These are phyloP conservation scores for Pocillopora grandis DNA, from an alignment of 92 coral and sea anemone genomes.

Conservation along the genomic window DNA sequence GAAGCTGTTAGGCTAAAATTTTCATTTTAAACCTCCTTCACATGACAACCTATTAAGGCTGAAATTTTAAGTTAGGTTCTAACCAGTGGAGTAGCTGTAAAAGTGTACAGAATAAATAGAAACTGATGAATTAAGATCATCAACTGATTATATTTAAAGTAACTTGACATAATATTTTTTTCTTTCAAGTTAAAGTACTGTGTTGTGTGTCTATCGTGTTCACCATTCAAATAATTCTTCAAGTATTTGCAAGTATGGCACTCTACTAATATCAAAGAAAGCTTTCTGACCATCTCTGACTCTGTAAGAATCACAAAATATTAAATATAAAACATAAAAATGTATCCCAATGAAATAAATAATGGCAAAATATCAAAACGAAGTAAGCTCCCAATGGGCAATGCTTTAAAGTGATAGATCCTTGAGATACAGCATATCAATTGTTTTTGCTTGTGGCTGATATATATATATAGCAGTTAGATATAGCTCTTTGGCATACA, in stretches of 20 bases:
- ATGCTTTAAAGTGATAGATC: conserved; percentile 27
- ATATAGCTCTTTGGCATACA: too few relatives aligned
- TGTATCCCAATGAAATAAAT: conserved; percentile 7
- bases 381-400: conserved; percentile 4
- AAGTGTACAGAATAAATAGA: not conserved
- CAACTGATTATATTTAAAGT: conserved; percentile 1
- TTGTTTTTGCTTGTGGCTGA: conserved; percentile 31
- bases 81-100: not conserved
- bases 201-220: too few relatives aligned
- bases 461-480: conserved; percentile 5
- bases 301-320: conserved; percentile 22
- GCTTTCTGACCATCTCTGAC: conserved; percentile 10
- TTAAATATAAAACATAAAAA: conserved; percentile 14
- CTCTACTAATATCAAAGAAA: too few relatives aligned
- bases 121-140: conserved; percentile 15
- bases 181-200: not conserved
- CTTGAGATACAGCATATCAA: conserved; percentile 18
- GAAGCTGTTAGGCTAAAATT: too few relatives aligned
- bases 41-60: too few relatives aligned
- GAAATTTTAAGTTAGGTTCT: too few relatives aligned
- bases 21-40: too few relatives aligned
- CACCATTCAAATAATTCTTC: not conserved
- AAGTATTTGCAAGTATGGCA: too few relatives aligned
- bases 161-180: conserved; percentile 9
- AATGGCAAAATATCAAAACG: conserved; percentile 15